These are phyloP conservation scores for Zeus faber DNA, from an alignment of 2,113 vertebrate genomes.

Conservation along the genomic window DNA sequence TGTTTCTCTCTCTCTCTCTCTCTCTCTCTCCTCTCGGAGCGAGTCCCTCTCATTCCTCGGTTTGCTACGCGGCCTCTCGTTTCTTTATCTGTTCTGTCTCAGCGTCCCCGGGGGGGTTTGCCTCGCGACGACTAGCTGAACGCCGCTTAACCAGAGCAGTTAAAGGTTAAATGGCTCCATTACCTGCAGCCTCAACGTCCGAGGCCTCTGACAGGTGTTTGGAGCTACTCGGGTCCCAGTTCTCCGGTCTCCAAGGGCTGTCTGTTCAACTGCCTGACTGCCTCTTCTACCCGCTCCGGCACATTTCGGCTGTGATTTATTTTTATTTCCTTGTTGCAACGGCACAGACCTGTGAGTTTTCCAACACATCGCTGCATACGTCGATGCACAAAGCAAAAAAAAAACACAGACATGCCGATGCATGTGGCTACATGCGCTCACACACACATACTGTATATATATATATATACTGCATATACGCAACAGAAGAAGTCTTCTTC, in stretches of 20 bases:
- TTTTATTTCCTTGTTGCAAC: slow-evolving; percentile 3
- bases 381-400: slow-evolving; percentile 14
- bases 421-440: not conserved
- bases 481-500: slow-evolving; percentile 11
- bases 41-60: too few relatives aligned
- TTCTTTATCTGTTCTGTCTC: slow-evolving; percentile 17
- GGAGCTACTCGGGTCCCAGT: slow-evolving; percentile 29
- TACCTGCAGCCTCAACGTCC: slow-evolving; percentile 25
- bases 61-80: too few relatives aligned
- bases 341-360: slow-evolving; percentile 26
- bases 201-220: slow-evolving; percentile 39
- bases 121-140: slow-evolving; percentile 40
- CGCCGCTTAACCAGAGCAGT: slow-evolving; percentile 49
- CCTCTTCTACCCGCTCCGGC: not conserved
- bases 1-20: slow-evolving; percentile 24
- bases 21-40: slow-evolving; percentile 17
- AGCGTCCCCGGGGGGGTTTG: slow-evolving; percentile 18
- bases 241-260: slow-evolving; percentile 27
- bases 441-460: not conserved
- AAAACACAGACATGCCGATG: not conserved
- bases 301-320: slow-evolving; percentile 19
- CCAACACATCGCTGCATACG: slow-evolving; percentile 28
- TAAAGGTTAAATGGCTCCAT: slow-evolving; percentile 47
- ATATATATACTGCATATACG: slow-evolving; percentile 9
- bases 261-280: slow-evolving; percentile 28